A percentile compares a stretch with the other conserved stretches of the same genome.
Evolutionary conservation across 2,888 invertebrate species (phyloP).

Genomic region (Drosophila helvetica): DNA sequence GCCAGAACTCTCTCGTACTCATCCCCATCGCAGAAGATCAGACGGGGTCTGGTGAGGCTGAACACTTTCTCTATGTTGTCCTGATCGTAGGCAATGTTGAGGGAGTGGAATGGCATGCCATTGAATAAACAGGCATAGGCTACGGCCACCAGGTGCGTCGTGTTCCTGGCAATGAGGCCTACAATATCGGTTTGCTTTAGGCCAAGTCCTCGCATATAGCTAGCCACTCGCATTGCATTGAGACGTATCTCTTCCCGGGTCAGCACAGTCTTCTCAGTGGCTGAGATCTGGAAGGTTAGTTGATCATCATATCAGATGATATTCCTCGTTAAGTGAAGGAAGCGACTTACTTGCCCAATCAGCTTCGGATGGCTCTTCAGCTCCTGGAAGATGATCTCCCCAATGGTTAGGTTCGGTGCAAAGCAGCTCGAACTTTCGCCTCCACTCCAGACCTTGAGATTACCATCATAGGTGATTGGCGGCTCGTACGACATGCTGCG

Average conservation of each 20-base stretch:
- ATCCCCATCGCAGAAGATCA: constrained; percentile 17
- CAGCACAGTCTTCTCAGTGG: constrained; percentile 4
- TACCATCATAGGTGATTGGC: constrained; percentile 39
- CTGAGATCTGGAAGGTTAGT: constrained; percentile 13
- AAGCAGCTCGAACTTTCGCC: constrained; percentile 23
- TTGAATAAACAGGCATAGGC: constrained; percentile 13
- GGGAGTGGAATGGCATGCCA: constrained; percentile 9
- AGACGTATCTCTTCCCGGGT: background rate
- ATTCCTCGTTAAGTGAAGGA: too few relatives aligned
- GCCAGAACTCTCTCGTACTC: constrained; percentile 3
- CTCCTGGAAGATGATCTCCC: constrained; percentile 54
- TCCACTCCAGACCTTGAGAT: constrained; percentile 53
- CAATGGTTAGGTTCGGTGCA: constrained; percentile 54
- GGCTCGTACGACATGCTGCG: constrained; percentile 32
- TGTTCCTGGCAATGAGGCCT: constrained; percentile 15
- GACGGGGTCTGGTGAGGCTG: background rate
- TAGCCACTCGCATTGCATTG: constrained; percentile 7
- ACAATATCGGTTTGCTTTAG: constrained; percentile 10
- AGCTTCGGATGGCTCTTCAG: constrained; percentile 54
- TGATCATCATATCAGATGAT: too few relatives aligned
- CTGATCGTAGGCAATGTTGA: constrained; percentile 7
- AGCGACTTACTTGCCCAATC: constrained; percentile 30
- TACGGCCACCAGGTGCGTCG: constrained; percentile 11
- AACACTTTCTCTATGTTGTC: constrained; percentile 10
- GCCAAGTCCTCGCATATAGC: constrained; percentile 4